Conservation (phyloP, 2,113 vertebrate genomes). For the Fregetta grallaria region DNA sequence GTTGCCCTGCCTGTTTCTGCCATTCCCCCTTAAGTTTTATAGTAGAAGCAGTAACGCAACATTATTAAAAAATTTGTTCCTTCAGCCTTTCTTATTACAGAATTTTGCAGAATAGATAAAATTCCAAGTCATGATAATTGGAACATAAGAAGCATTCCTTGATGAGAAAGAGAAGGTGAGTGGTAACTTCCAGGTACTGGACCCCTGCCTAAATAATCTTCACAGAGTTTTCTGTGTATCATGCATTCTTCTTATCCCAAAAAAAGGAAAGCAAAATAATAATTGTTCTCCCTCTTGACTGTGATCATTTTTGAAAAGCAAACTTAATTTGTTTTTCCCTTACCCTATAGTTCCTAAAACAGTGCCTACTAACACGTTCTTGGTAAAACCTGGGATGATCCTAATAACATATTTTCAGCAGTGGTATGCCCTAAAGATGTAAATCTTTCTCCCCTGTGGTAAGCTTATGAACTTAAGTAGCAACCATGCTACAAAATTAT, state of each 20-base stretch:
- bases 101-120: not conserved
- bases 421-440: not conserved
- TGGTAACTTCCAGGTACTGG: not conserved
- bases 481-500: not conserved
- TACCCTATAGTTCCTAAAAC: not conserved
- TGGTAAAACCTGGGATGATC: not conserved
- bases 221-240: conserved; percentile 57
- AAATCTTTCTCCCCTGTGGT: not conserved
- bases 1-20: not conserved
- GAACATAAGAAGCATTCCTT: not conserved
- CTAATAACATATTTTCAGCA: not conserved
- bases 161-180: not conserved
- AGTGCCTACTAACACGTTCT: not conserved
- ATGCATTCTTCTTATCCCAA: conserved; percentile 12
- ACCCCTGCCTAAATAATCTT: conserved; percentile 44
- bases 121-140: not conserved
- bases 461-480: not conserved
- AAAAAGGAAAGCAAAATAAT: not conserved
- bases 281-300: conserved; percentile 53
- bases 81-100: not conserved
- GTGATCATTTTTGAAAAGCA: conserved; percentile 48
- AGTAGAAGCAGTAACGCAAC: not conserved
- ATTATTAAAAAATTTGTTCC: not conserved
- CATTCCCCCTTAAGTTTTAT: not conserved
- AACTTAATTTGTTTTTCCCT: not conserved